Conservation (phyloP, 1,140 invertebrate species). For the Bombus superbus region DNA sequence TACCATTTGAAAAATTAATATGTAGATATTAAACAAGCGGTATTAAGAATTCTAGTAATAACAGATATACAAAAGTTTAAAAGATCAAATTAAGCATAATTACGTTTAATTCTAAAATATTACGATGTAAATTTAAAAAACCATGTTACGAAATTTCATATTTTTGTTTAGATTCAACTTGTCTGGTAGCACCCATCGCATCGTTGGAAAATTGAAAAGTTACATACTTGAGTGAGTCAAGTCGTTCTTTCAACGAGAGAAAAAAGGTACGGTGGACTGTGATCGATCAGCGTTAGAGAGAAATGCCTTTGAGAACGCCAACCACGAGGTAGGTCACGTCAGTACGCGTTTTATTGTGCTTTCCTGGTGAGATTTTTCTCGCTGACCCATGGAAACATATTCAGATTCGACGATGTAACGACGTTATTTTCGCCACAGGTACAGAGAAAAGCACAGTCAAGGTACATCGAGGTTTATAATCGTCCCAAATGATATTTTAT, state of each 20-base stretch:
- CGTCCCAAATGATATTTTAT: not conserved
- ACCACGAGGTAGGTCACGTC: conserved; percentile 12
- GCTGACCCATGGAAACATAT: not conserved
- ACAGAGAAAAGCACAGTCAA: not conserved
- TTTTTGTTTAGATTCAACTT: not conserved
- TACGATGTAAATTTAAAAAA: not conserved
- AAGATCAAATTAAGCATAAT: not conserved
- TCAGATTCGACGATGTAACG: not conserved
- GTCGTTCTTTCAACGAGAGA: not conserved
- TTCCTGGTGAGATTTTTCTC: conserved; percentile 26
- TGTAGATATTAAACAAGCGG: too few species aligned
- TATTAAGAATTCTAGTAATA: too few species aligned
- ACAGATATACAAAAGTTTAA: not conserved
- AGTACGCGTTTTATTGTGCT: conserved; percentile 30
- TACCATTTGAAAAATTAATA: too few species aligned
- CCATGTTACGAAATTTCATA: not conserved
- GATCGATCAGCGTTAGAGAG: conserved; percentile 25
- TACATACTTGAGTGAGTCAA: not conserved
- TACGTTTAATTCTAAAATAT: not conserved
- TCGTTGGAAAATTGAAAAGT: not conserved
- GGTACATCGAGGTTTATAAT: not conserved
- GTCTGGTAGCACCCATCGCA: not conserved
- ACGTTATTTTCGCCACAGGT: not conserved
- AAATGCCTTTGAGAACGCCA: not conserved
- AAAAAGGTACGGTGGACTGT: not conserved